Conservation (phyloP, 2,888 invertebrate genomes). For the Heliconius cydno region DNA sequence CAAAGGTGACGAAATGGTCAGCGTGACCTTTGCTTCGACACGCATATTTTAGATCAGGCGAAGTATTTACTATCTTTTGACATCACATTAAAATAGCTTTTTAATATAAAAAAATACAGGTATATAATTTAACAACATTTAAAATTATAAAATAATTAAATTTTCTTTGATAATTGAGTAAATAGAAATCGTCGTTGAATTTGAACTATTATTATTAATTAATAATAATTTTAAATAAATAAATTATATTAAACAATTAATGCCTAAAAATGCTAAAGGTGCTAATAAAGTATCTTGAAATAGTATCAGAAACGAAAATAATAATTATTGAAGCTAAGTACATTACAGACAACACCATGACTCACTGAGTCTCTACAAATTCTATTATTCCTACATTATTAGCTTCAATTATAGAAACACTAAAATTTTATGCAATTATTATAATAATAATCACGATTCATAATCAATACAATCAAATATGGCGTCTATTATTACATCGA, state of each 20-base stretch:
- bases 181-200: no score
- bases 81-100: not conserved
- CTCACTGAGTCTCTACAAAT: not conserved
- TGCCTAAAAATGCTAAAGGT: no score
- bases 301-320: no score
- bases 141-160: not conserved
- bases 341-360: not conserved
- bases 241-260: no score
- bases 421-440: conserved; percentile 44
- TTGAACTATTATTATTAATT: no score
- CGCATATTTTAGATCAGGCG: conserved; percentile 48
- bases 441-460: conserved; percentile 44
- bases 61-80: conserved; percentile 23
- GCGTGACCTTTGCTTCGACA: conserved; percentile 64
- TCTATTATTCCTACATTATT: not conserved
- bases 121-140: not conserved
- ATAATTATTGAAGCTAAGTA: no score
- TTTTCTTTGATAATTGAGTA: no score
- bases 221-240: no score
- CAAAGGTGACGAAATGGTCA: conserved; percentile 45
- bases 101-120: not conserved
- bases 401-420: conserved; percentile 19
- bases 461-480: conserved; percentile 50
- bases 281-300: no score
- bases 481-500: conserved; percentile 49